Evolutionary conservation across 2,113 vertebrate genomes (phyloP).

Genomic region (Oenanthe oenanthe): DNA sequence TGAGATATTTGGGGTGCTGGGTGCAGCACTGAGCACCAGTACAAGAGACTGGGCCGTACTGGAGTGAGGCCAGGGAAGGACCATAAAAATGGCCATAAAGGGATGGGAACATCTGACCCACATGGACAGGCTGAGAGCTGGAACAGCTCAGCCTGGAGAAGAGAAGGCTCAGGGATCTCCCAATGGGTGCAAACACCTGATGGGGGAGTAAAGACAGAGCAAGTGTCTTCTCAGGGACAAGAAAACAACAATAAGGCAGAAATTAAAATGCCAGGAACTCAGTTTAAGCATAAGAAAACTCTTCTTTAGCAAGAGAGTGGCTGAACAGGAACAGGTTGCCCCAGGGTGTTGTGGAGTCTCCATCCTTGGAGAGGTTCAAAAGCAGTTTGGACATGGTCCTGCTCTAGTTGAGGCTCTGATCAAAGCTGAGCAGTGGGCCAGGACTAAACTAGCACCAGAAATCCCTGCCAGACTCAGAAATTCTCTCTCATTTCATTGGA

Average conservation of each 20-base stretch:
- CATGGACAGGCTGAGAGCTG: background rate
- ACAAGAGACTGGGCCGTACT: background rate
- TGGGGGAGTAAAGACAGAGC: background rate
- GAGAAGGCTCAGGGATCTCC: background rate
- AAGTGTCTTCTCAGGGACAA: background rate
- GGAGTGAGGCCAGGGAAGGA: background rate
- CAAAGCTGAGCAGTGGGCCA: background rate
- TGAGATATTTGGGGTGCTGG: background rate
- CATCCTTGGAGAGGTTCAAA: background rate
- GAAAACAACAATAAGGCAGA: background rate
- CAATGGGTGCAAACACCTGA: background rate
- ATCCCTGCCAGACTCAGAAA: background rate
- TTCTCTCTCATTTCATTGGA: background rate
- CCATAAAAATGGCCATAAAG: background rate
- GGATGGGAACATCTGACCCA: background rate
- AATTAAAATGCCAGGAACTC: background rate
- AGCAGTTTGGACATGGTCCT: background rate
- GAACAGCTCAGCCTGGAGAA: background rate
- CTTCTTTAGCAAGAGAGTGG: too few species aligned
- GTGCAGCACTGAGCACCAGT: background rate
- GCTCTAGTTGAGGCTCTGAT: background rate
- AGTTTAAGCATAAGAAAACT: background rate
- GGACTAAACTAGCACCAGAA: background rate
- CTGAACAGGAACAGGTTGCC: background rate
- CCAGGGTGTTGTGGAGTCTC: background rate